Evolutionary conservation across 2,113 vertebrate genomes (phyloP).

Genomic region (Embiotoca jacksoni): DNA sequence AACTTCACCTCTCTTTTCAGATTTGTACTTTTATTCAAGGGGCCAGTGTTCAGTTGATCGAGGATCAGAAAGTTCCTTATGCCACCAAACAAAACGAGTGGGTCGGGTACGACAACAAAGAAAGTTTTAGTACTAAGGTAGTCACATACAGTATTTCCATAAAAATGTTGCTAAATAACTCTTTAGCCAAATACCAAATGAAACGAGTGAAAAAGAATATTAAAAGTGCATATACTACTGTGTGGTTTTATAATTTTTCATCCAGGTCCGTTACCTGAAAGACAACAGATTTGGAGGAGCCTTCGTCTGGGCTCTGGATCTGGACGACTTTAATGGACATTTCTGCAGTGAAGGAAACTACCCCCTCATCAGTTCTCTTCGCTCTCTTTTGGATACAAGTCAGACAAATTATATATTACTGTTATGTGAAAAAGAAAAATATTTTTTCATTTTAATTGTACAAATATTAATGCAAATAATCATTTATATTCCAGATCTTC

Average conservation of each 20-base stretch:
- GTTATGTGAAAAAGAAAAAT: too few species aligned
- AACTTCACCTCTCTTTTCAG: constrained; percentile 60
- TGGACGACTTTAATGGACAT: constrained; percentile 87
- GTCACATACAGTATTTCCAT: neutral
- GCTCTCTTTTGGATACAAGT: constrained; percentile 71
- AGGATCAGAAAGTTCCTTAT: constrained; percentile 85
- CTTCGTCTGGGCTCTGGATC: constrained; percentile 86
- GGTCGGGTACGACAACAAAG: constrained; percentile 85
- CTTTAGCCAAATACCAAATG: neutral
- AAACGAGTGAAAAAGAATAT: neutral
- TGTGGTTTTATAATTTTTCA: neutral
- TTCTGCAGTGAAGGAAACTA: constrained; percentile 84
- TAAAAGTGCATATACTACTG: neutral
- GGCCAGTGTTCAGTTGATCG: constrained; percentile 75
- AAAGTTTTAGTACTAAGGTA: constrained; percentile 86
- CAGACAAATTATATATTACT: neutral
- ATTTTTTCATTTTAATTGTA: too few species aligned
- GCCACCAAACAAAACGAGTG: constrained; percentile 80
- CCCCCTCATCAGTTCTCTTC: constrained; percentile 80
- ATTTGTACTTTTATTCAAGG: constrained; percentile 84
- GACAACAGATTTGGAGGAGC: constrained; percentile 85
- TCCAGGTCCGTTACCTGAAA: constrained; percentile 83
- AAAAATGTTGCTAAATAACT: neutral
- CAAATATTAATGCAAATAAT: too few species aligned
- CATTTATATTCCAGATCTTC: constrained; percentile 32